A percentile compares a stretch with the other conserved stretches of the same genome.
Conservation (phyloP, 2,888 invertebrate genomes). For the Hirtodrosophila confusa region DNA sequence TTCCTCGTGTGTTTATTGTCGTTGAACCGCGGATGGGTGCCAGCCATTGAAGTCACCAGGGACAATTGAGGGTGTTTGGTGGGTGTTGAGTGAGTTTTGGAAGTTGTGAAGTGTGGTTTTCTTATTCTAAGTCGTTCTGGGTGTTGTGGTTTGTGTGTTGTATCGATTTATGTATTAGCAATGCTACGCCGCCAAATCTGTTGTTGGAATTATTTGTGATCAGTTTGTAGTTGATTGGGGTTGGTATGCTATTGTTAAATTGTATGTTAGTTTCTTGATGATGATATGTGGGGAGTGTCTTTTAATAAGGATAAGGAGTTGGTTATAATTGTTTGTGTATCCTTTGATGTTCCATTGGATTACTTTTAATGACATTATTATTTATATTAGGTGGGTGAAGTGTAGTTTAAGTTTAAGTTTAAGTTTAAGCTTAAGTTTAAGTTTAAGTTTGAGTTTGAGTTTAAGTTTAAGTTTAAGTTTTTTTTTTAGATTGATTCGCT, state of each 20-base stretch:
- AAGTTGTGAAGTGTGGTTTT: neutral
- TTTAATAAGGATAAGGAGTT: slow-evolving; percentile 14
- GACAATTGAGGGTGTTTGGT: neutral
- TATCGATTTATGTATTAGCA: slow-evolving; percentile 36
- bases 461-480: neutral
- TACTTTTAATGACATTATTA: slow-evolving; percentile 10
- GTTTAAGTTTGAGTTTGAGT: neutral
- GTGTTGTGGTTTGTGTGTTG: slow-evolving; percentile 4
- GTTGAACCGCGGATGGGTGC: neutral
- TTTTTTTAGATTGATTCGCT: slow-evolving; percentile 13
- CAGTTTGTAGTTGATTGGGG: slow-evolving; percentile 23
- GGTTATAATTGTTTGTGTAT: too few relatives aligned
- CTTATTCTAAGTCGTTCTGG: neutral
- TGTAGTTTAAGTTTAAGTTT: too few relatives aligned
- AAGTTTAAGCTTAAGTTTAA: too few relatives aligned
- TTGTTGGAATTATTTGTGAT: slow-evolving; percentile 4
- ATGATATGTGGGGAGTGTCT: slow-evolving; percentile 12
- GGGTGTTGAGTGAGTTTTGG: neutral
- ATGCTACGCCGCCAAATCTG: slow-evolving; percentile 15
- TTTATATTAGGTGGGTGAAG: neutral
- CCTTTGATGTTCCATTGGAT: slow-evolving; percentile 11
- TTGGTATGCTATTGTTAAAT: slow-evolving; percentile 9
- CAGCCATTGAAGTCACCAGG: neutral
- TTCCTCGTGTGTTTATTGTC: neutral
- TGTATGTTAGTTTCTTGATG: slow-evolving; percentile 18